Percentiles rank a stretch among this genome's conserved stretches.
These are phyloP conservation scores for Tachyglossus aculeatus DNA, from an alignment of 2,797 vertebrate species.

Conservation along the genomic window DNA sequence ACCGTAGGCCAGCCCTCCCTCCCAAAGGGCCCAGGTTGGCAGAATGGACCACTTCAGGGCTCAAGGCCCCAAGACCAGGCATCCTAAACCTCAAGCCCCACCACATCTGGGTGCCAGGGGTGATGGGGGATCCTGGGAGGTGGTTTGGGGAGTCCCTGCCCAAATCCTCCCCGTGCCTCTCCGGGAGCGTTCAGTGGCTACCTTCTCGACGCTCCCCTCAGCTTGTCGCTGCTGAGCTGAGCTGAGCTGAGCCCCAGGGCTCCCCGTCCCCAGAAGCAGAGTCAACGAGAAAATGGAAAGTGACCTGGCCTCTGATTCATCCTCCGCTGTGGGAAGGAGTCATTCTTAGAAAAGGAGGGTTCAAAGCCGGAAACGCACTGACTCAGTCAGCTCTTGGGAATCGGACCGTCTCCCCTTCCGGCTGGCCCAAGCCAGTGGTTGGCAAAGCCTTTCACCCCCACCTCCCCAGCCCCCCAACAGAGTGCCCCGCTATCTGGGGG, in stretches of 20 bases:
- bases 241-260: no score
- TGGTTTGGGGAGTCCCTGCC: no score
- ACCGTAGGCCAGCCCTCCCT: no score
- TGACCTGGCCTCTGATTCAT: constrained; percentile 65
- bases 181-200: no score
- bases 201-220: no score
- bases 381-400: constrained; percentile 26
- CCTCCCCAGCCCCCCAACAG: no score
- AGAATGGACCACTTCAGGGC: not conserved
- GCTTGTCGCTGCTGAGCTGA: no score
- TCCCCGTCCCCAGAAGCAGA: not conserved
- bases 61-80: not conserved
- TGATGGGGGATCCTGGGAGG: no score
- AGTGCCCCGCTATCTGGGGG: no score
- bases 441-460: not conserved
- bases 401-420: not conserved
- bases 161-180: no score
- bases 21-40: no score
- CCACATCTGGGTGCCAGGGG: no score
- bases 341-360: constrained; percentile 64
- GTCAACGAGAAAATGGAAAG: constrained; percentile 70
- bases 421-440: not conserved
- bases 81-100: not conserved
- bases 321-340: constrained; percentile 50
- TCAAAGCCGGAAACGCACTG: constrained; percentile 68